Conservation (phyloP, 1,140 invertebrate species). For the Agrypnia vestita region DNA sequence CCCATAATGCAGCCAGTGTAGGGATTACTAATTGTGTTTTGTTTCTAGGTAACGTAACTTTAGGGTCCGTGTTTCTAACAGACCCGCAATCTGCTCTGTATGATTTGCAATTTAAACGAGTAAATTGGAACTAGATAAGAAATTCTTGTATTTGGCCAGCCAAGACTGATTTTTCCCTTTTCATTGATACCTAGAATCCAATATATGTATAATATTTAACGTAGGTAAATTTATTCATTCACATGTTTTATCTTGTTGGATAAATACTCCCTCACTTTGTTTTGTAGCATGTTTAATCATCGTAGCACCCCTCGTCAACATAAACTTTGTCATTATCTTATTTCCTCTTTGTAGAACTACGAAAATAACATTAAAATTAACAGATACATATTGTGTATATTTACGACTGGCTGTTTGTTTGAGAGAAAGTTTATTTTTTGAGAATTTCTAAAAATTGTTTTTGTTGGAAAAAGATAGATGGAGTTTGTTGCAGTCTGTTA, state of each 20-base stretch:
- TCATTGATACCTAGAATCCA: slow-evolving; percentile 35
- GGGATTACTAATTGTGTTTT: slow-evolving; percentile 8
- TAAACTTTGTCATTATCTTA: too few relatives aligned
- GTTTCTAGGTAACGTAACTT: slow-evolving; percentile 14
- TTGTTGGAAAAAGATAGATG: too few relatives aligned
- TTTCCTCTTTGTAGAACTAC: too few relatives aligned
- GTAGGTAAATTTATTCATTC: slow-evolving; percentile 21
- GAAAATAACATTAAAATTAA: too few relatives aligned
- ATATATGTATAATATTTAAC: slow-evolving; percentile 21
- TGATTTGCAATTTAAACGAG: neutral
- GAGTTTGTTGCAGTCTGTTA: too few relatives aligned
- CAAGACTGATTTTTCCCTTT: slow-evolving; percentile 49
- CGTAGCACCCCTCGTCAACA: too few relatives aligned
- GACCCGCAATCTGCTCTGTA: neutral
- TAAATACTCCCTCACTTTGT: neutral
- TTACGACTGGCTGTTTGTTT: too few relatives aligned
- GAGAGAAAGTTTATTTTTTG: too few relatives aligned
- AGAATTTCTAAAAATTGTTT: too few relatives aligned
- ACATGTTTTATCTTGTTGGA: neutral
- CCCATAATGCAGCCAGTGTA: slow-evolving; percentile 13
- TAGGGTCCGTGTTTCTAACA: neutral
- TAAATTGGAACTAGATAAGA: slow-evolving; percentile 28
- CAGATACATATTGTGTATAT: too few relatives aligned
- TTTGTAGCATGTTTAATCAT: too few relatives aligned
- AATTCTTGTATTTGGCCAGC: slow-evolving; percentile 43